These are phyloP conservation scores for Phylloscopus collybita DNA, from an alignment of 2,797 vertebrate species.

Conservation along the genomic window DNA sequence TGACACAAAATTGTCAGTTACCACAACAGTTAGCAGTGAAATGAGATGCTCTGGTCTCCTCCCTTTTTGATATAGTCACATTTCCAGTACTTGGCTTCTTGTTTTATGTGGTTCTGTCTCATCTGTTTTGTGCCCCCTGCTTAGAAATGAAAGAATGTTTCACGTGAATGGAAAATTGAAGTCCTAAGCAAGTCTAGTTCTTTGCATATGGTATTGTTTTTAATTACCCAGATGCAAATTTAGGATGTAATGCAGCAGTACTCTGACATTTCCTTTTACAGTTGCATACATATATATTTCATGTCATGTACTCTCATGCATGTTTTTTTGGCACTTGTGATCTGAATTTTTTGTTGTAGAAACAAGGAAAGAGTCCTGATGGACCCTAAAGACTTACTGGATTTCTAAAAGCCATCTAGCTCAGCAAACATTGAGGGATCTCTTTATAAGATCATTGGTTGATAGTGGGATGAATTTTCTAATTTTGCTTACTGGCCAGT, in stretches of 20 bases:
- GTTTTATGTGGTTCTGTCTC: not conserved
- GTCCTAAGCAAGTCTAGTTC: not conserved
- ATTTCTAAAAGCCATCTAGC: not conserved
- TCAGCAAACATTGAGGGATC: not conserved
- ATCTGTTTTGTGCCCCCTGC: not conserved
- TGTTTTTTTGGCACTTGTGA: accelerated
- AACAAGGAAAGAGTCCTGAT: not conserved
- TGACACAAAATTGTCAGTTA: not conserved
- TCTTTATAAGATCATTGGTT: not conserved
- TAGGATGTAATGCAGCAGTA: not conserved
- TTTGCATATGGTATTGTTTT: not conserved
- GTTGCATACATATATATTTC: accelerated
- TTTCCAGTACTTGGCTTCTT: not conserved
- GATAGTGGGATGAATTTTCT: not conserved
- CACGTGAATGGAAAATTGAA: not conserved
- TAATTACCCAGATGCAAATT: not conserved
- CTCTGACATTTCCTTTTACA: not conserved
- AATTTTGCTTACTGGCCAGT: not conserved
- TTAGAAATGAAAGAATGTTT: not conserved
- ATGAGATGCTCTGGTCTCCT: not conserved
- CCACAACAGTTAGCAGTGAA: not conserved
- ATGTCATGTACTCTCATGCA: not conserved
- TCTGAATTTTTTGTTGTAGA: not conserved
- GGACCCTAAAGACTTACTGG: not conserved
- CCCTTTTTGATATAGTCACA: not conserved